These are phyloP conservation scores for Leptatherina wallacei DNA, from an alignment of 2,797 vertebrate species.

Conservation along the genomic window DNA sequence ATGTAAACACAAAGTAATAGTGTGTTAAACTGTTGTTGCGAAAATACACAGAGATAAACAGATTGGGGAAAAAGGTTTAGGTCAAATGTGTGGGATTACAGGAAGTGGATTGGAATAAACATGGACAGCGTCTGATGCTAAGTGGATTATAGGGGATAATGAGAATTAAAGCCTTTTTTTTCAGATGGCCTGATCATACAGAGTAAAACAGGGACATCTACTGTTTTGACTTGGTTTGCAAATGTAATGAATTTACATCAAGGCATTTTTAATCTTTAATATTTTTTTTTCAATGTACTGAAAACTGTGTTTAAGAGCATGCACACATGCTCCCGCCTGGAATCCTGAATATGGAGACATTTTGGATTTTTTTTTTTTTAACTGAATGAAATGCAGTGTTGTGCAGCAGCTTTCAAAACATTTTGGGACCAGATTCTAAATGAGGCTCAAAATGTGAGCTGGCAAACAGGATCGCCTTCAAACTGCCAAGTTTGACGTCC, in stretches of 20 bases:
- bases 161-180: background rate
- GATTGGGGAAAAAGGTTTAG: slow-evolving; percentile 24
- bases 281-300: background rate
- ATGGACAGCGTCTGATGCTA: slow-evolving; percentile 40
- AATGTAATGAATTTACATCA: slow-evolving; percentile 28
- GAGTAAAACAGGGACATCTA: slow-evolving; percentile 4
- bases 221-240: background rate
- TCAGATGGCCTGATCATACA: slow-evolving; percentile 10
- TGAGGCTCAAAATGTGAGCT: no score
- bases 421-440: no score
- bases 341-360: no score
- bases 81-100: slow-evolving; percentile 56
- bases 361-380: no score
- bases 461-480: no score
- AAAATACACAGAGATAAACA: slow-evolving; percentile 27
- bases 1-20: background rate
- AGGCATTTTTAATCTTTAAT: slow-evolving; percentile 14
- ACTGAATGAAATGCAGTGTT: no score
- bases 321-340: background rate
- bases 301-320: background rate
- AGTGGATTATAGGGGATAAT: slow-evolving; percentile 54
- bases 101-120: slow-evolving; percentile 20
- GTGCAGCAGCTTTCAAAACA: no score
- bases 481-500: background rate
- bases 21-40: slow-evolving; percentile 1